Evolutionary conservation across 2,888 invertebrate genomes (phyloP).

Genomic region (Drosophila anomelani): DNA sequence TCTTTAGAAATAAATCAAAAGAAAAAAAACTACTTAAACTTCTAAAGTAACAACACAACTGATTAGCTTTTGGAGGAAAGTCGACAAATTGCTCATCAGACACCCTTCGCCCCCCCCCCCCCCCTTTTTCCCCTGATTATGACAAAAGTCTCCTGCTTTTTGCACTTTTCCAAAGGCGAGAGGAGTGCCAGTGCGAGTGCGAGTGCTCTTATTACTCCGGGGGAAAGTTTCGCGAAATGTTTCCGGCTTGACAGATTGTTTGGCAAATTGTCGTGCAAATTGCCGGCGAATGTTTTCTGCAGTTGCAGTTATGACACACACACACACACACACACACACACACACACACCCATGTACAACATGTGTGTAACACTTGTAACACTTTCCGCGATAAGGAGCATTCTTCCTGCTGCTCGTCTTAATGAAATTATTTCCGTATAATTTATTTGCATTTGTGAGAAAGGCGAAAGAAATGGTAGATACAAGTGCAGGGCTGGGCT

Average conservation of each 20-base stretch:
- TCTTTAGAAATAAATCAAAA: neutral
- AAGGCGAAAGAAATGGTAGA: slow-evolving; percentile 50
- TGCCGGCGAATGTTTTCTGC: slow-evolving; percentile 30
- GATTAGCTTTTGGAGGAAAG: slow-evolving; percentile 11
- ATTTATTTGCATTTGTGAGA: slow-evolving; percentile 67
- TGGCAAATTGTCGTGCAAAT: slow-evolving; percentile 47
- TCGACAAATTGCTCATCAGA: slow-evolving; percentile 19
- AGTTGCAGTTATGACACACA: slow-evolving; percentile 26
- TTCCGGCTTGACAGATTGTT: slow-evolving; percentile 43
- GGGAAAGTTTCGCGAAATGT: slow-evolving; percentile 32
- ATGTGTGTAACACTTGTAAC: slow-evolving; percentile 32
- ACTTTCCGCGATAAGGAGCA: slow-evolving; percentile 7
- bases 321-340: slow-evolving; percentile 6
- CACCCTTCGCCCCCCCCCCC: neutral
- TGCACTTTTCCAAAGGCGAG: neutral
- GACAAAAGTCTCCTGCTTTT: slow-evolving; percentile 4
- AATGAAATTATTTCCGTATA: slow-evolving; percentile 79
- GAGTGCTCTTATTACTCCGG: slow-evolving; percentile 34
- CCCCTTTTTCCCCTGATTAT: slow-evolving; percentile 2
- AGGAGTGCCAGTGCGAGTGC: neutral
- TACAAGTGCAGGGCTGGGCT: slow-evolving; percentile 56
- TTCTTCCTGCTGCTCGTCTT: slow-evolving; percentile 39
- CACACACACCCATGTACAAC: neutral
- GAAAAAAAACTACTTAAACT: neutral
- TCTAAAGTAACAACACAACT: slow-evolving; percentile 2